A percentile compares a stretch with the other conserved stretches of the same genome.
phyloP scores from a whole-genome alignment of 2,888 invertebrate species.

The Himalopsyche japonica region DNA sequence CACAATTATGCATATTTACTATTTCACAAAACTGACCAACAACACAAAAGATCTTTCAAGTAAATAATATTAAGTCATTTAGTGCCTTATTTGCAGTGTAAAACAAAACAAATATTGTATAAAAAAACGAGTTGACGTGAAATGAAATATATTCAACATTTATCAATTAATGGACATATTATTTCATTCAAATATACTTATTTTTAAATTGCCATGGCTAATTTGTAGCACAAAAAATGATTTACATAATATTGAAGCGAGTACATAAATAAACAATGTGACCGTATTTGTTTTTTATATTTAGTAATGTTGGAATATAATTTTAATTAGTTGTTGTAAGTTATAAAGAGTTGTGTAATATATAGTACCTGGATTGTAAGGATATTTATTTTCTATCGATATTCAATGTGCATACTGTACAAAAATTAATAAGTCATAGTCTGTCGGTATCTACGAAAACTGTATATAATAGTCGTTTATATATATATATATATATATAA shows the following conservation, averaged over 20 bases:
- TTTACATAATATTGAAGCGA: neutral
- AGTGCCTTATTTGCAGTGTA: too few species aligned
- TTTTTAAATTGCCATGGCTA: neutral
- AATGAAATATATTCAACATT: too few species aligned
- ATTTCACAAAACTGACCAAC: too few species aligned
- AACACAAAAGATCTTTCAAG: too few species aligned
- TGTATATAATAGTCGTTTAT: slow-evolving; percentile 34
- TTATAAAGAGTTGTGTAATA: slow-evolving; percentile 28
- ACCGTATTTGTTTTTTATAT: neutral
- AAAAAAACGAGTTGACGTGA: too few species aligned
- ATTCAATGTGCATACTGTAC: slow-evolving; percentile 40
- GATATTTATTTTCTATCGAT: slow-evolving; percentile 41
- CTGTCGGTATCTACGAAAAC: slow-evolving; percentile 28
- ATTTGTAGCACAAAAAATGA: neutral
- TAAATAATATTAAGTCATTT: too few species aligned
- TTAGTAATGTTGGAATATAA: neutral
- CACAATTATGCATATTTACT: too few species aligned
- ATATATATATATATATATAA: too few species aligned
- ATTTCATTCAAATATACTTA: too few species aligned
- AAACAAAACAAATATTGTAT: too few species aligned
- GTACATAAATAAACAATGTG: neutral
- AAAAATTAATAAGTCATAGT: slow-evolving; percentile 38
- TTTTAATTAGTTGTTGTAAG: neutral
- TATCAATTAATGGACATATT: too few species aligned
- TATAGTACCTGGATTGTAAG: slow-evolving; percentile 40